Conservation (phyloP, 2,113 vertebrate species). For the Podiceps cristatus region DNA sequence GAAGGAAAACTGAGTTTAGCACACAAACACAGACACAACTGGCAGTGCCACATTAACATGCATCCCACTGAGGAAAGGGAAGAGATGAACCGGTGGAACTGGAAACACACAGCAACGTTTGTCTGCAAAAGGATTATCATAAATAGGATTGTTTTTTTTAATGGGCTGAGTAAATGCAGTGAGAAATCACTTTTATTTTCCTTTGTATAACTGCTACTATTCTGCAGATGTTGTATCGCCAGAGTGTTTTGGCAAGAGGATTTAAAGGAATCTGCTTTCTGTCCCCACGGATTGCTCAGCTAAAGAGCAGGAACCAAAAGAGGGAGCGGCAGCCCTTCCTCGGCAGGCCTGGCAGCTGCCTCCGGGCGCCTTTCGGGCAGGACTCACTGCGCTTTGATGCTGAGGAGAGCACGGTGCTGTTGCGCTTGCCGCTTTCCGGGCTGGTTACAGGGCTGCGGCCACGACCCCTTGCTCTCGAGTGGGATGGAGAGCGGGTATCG, state of each 20-base stretch:
- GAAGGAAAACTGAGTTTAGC: background rate
- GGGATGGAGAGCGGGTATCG: background rate
- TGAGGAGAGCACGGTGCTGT: too few species aligned
- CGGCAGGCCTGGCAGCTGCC: background rate
- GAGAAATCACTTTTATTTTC: background rate
- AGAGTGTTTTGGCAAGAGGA: background rate
- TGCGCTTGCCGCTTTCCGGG: fast-evolving
- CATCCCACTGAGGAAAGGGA: background rate
- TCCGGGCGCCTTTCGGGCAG: background rate
- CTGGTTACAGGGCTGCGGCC: background rate
- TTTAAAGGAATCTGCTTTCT: background rate
- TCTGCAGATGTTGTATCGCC: background rate
- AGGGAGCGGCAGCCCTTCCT: background rate
- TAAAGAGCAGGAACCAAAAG: background rate
- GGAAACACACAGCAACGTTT: background rate
- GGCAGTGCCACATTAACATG: background rate
- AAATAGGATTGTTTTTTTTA: background rate
- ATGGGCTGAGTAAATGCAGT: background rate
- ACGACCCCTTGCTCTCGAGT: background rate
- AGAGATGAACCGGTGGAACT: background rate
- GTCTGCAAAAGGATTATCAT: background rate
- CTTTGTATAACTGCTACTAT: background rate
- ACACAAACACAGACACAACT: background rate
- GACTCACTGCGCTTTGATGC: too few species aligned
- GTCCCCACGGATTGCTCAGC: background rate